These are phyloP conservation scores for Cyclopterus lumpus DNA, from an alignment of 2,797 vertebrate genomes.

Conservation along the genomic window DNA sequence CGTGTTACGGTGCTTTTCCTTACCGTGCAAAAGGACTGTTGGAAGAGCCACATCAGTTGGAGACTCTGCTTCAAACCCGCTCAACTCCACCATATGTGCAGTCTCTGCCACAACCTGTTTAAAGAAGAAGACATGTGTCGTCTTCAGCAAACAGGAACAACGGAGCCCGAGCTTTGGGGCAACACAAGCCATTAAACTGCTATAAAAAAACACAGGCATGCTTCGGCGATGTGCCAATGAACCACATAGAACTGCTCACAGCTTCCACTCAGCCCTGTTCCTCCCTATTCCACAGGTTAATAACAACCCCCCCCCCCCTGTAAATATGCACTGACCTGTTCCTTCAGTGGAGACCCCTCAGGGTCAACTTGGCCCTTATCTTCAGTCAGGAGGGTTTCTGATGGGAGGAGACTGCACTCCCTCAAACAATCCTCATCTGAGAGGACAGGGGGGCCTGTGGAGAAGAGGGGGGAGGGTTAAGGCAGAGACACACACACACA, in stretches of 20 bases:
- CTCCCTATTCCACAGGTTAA: not conserved
- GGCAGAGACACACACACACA: not conserved
- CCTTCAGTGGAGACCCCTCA: conserved; percentile 33
- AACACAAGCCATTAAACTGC: not conserved
- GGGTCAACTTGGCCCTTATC: conserved; percentile 45
- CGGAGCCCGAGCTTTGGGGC: not conserved
- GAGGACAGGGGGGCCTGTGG: conserved; percentile 26
- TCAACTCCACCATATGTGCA: conserved; percentile 25
- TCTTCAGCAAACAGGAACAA: not conserved
- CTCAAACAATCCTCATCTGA: conserved; percentile 37
- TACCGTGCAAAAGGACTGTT: conserved; percentile 45
- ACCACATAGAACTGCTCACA: not conserved
- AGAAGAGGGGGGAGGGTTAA: conserved; percentile 34
- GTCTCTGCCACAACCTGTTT: conserved; percentile 42
- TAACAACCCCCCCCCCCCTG: not conserved
- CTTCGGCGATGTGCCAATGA: no score
- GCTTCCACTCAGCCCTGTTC: not conserved
- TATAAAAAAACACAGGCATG: not conserved
- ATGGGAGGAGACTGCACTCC: conserved; percentile 12
- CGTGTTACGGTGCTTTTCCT: no score
- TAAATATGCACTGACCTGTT: conserved; percentile 62
- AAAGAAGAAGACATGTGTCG: not conserved
- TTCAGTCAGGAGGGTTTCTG: conserved; percentile 45
- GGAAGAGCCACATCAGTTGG: not conserved
- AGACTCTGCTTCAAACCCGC: conserved; percentile 3